phyloP scores from a whole-genome alignment of 2,797 vertebrate species.

The Sebastes iracundus region DNA sequence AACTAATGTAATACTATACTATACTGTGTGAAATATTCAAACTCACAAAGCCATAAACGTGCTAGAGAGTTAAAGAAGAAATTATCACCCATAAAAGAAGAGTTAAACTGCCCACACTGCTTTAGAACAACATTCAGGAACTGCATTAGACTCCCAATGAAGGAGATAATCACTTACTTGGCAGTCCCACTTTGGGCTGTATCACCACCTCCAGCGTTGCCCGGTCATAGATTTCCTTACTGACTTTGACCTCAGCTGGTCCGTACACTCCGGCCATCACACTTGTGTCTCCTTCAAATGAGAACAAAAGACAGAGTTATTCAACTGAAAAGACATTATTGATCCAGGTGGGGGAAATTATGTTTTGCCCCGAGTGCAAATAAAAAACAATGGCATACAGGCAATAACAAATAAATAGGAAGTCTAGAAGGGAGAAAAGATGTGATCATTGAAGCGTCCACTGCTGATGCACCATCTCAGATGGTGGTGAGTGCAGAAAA shows the following conservation, averaged over 20 bases:
- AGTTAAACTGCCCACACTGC: background rate
- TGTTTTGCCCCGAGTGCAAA: background rate
- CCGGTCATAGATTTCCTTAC: slow-evolving; percentile 91
- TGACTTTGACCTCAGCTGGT: slow-evolving; percentile 92
- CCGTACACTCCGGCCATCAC: slow-evolving; percentile 90
- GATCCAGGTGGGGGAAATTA: background rate
- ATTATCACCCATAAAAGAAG: background rate
- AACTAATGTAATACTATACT: background rate
- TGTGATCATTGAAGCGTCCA: background rate
- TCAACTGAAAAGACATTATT: background rate
- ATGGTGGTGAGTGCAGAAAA: no score
- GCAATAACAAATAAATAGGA: background rate
- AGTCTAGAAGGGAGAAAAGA: background rate
- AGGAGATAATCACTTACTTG: slow-evolving; percentile 74
- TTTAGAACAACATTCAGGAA: background rate
- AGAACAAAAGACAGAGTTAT: background rate
- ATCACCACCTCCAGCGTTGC: slow-evolving; percentile 91
- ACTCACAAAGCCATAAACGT: background rate
- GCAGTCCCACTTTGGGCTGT: slow-evolving; percentile 88
- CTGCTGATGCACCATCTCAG: background rate
- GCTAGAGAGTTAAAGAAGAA: background rate
- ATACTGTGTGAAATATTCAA: background rate
- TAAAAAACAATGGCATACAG: background rate
- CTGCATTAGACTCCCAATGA: background rate
- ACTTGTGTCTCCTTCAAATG: slow-evolving; percentile 86